Base-by-base conservation (phyloP, 2,797 vertebrate genomes). In the Lithobates sylvaticus region DNA sequence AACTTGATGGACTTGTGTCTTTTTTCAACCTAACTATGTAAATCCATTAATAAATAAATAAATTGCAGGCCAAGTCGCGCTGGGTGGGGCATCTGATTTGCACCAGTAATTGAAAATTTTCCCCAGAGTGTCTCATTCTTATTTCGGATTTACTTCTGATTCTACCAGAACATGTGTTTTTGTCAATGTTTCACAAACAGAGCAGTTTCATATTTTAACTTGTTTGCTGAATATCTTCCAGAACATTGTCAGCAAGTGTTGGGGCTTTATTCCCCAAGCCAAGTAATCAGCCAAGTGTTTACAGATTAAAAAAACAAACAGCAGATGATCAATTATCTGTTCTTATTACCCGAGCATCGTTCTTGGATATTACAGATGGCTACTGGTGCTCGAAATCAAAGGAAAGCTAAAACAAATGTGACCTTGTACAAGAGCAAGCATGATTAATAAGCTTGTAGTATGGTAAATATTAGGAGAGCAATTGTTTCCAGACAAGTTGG, bases 171-270 rank as follows among this genome's bases (percentile, higher is more conserved):
- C 68, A 70, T 70, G 27, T 70, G 68, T 70, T 70, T 70, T 70
- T 16, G 6, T 34, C 68, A 70, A 8, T 70, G 16, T 34, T 36
- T 70, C 4, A 32, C 68, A 70, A 70, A 36, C 32, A 70, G 29
- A 70, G 18, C n/a, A 2, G 26, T 13, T 70, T 70, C 68, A 70
- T 70, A 29, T 36, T 34, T 15, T 70, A 29, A 70, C 29, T 32
- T 70, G 68, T 70, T 32, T 70, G 29, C 26, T 34, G 15, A 32
- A 36, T 32, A 10, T 23, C 76, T 39, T 47, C 76, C 76, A 78
- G 34, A 64, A 39, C 61, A 9, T 78, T 78, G 76, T 78, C 58
- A 78, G 58, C 76, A 64, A 64, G 74, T 58, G 47, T 61, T 44
- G 16, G 27, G 47, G 50, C 74, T 32, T 78, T 76, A 32, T 42